phyloP scores from a whole-genome alignment of 2,113 vertebrate genomes.

The Rynchops niger region DNA sequence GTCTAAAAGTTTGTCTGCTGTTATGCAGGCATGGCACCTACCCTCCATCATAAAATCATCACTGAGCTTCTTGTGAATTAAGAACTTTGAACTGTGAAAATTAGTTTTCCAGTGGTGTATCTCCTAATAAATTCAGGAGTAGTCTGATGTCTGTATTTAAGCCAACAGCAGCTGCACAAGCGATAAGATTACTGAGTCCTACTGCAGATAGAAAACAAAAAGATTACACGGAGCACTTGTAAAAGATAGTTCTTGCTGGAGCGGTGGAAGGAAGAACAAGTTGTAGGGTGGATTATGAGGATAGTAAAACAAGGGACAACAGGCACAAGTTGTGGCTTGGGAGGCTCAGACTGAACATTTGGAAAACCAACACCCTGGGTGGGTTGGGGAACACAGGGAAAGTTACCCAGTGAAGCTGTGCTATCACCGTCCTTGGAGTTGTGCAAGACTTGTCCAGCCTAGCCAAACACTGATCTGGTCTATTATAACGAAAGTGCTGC shows the following conservation, averaged over 20 bases:
- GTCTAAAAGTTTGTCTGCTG: not conserved
- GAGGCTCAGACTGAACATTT: not conserved
- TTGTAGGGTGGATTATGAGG: not conserved
- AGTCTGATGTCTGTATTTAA: not conserved
- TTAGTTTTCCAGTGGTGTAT: not conserved
- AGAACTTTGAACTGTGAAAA: not conserved
- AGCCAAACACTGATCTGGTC: not conserved
- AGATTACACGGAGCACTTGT: not conserved
- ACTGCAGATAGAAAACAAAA: not conserved
- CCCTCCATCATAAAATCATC: not conserved
- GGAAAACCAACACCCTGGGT: not conserved
- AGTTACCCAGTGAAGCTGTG: not conserved
- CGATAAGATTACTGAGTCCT: not conserved
- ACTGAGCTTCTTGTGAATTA: not conserved
- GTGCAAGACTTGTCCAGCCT: not conserved
- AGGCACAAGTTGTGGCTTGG: not conserved
- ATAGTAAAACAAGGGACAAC: not conserved
- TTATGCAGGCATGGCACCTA: not conserved
- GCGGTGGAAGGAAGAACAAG: not conserved
- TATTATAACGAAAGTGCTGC: not conserved
- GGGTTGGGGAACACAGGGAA: not conserved
- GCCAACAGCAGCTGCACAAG: not conserved
- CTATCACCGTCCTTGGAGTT: rapidly evolving
- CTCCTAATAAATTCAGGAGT: not conserved
- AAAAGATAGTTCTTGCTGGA: not conserved